Percentiles rank a stretch among this genome's conserved stretches.
Conservation (phyloP, 2,888 invertebrate genomes). For the Alloscopus bannaensis region DNA sequence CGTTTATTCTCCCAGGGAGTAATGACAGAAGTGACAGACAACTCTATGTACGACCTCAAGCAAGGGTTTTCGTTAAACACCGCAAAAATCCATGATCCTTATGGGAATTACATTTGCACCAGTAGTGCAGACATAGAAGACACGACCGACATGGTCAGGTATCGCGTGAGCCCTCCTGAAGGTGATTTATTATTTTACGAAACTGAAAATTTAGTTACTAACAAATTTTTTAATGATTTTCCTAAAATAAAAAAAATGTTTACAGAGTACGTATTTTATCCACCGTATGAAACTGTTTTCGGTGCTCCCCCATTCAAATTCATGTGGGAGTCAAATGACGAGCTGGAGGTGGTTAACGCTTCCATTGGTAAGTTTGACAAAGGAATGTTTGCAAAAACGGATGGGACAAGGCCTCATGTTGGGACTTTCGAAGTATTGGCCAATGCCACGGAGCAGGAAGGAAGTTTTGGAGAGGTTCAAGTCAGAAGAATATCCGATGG, state of each 20-base stretch:
- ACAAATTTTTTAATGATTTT: neutral
- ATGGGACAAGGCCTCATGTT: slow-evolving; percentile 56
- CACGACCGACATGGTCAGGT: slow-evolving; percentile 64
- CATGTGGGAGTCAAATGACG: slow-evolving; percentile 65
- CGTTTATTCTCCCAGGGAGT: slow-evolving; percentile 31
- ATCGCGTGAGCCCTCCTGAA: slow-evolving; percentile 37
- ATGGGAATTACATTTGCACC: slow-evolving; percentile 60
- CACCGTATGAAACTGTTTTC: slow-evolving; percentile 48
- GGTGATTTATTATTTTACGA: no score
- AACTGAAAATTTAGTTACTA: neutral
- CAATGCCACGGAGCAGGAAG: slow-evolving; percentile 35
- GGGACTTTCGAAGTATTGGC: slow-evolving; percentile 59
- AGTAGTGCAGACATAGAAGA: slow-evolving; percentile 61
- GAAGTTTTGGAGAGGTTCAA: slow-evolving; percentile 46
- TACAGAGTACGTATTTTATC: slow-evolving; percentile 58
- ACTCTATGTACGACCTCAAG: slow-evolving; percentile 61
- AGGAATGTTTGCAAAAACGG: slow-evolving; percentile 61
- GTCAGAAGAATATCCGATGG: slow-evolving; percentile 52
- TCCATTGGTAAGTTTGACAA: slow-evolving; percentile 58
- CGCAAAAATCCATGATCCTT: slow-evolving; percentile 32
- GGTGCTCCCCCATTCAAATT: slow-evolving; percentile 65
- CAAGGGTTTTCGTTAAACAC: slow-evolving; percentile 56
- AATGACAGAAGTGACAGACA: slow-evolving; percentile 58
- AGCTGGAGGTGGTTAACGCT: slow-evolving; percentile 46
- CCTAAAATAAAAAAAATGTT: neutral